phyloP scores from a whole-genome alignment of 1,140 invertebrate genomes.

The Hylaeus volcanicus region DNA sequence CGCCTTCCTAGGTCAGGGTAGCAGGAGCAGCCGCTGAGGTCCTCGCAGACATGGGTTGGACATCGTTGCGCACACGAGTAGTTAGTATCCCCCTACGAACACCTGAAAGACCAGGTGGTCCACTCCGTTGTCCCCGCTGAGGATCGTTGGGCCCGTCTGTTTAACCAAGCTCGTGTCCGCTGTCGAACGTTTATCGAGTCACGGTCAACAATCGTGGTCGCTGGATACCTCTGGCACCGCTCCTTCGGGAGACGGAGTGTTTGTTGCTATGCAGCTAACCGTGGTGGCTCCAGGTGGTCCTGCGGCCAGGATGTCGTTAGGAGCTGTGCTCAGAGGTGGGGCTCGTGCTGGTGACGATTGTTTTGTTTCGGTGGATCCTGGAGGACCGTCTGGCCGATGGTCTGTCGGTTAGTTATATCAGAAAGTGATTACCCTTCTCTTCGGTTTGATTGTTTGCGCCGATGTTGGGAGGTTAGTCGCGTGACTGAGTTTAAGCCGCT shows the following conservation, averaged over 20 bases:
- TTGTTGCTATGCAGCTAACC: conserved; percentile 30
- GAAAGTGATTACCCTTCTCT: background rate
- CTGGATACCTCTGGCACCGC: background rate
- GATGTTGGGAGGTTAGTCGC: conserved; percentile 8
- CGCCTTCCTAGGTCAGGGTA: conserved; percentile 73
- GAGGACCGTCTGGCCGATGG: too few species aligned
- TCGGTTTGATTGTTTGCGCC: background rate
- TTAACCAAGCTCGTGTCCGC: background rate
- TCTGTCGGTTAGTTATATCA: background rate
- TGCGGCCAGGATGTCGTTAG: background rate
- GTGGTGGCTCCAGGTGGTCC: background rate
- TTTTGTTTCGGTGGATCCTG: background rate
- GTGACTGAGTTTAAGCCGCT: background rate
- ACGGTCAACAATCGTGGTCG: background rate
- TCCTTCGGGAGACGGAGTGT: background rate
- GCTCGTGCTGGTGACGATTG: background rate
- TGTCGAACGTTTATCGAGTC: background rate
- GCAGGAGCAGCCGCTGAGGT: conserved; percentile 58
- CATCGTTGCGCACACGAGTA: conserved; percentile 76
- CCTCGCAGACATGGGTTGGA: conserved; percentile 76
- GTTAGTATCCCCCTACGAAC: conserved; percentile 70
- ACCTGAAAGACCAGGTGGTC: background rate
- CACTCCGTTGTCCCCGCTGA: too few species aligned
- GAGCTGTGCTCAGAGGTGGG: background rate
- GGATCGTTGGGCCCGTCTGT: background rate